These are phyloP conservation scores for Conops quadrifasciatus DNA, from an alignment of 2,888 invertebrate species.

Conservation along the genomic window DNA sequence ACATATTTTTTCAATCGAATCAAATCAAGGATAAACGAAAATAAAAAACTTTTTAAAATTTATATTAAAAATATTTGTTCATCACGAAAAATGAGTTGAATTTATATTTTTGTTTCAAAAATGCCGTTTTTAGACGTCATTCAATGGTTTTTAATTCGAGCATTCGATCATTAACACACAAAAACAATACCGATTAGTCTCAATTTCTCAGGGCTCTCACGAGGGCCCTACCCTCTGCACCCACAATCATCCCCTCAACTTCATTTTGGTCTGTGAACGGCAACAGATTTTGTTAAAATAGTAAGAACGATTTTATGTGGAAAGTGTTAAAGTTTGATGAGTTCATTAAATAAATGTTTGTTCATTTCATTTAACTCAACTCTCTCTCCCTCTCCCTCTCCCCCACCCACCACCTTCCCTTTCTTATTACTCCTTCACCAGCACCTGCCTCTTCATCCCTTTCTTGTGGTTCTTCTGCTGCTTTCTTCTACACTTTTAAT, in stretches of 20 bases:
- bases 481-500: too few species aligned
- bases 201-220: too few species aligned
- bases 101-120: too few species aligned
- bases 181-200: background rate
- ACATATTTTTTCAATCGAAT: too few species aligned
- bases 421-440: background rate
- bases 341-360: constrained; percentile 19
- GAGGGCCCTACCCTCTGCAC: too few species aligned
- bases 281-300: constrained; percentile 25
- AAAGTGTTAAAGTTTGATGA: background rate
- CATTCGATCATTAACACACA: background rate
- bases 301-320: background rate
- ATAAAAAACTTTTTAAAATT: too few species aligned
- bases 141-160: too few species aligned
- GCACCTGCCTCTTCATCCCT: background rate
- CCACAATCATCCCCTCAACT: too few species aligned
- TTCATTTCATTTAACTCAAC: constrained; percentile 2
- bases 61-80: too few species aligned
- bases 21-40: too few species aligned
- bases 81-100: too few species aligned
- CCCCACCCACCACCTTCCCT: background rate
- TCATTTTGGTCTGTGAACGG: constrained; percentile 15
- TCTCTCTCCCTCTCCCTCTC: background rate
- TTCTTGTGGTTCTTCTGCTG: background rate
- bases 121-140: too few species aligned